Evolutionary conservation across 1,140 invertebrate genomes (phyloP), one percentile per base, ranked within the genome.

Genomic region (Drosophila prosaltans): DNA sequence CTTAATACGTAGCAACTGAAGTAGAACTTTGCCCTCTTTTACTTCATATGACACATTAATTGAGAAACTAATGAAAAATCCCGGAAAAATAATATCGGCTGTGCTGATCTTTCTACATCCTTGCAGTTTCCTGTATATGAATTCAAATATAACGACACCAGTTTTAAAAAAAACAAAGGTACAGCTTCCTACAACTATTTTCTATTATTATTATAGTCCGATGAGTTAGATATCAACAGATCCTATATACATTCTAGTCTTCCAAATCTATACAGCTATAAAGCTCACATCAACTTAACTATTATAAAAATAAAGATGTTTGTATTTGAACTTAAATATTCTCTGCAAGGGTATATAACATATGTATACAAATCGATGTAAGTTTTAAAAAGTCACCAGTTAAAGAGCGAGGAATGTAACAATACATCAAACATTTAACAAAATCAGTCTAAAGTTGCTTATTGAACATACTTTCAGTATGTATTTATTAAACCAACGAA

Each of bases 1-100:
- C 86, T 90, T 76, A 88, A 72, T 71, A 69, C 64, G 60, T 69
- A 74, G 69, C 11, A 74, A 69, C 54, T 67, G 67, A 68, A 67
- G 36, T 59, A 43, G 76, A 62, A 54, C 66, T 63, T 28, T 72
- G 26, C 36, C n/a, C 71, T 28, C 70, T 51, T 21, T 51, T 51
- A 51, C 45, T 9, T 26, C 26, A 51, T 51, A n/a, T n/a, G n/a
- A 51, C 8, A 10, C 8, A 24, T 48, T 24, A 24, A 51, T 26
- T 51, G 2, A 51, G 26, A 24, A 9, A 26, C 2, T 2, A 2
- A 9, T 1, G 26, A 2, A 8, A 2, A 9, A 16, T 16, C 16
- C 9, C 45, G 2, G 4, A 51, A 51, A 51, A 51, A 21, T 0
- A 26, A 26, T 10, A 26, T 51, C 45, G 21, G 45, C 45, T 9